Conservation (phyloP, 2,113 vertebrate genomes). For the Cheilinus undulatus region DNA sequence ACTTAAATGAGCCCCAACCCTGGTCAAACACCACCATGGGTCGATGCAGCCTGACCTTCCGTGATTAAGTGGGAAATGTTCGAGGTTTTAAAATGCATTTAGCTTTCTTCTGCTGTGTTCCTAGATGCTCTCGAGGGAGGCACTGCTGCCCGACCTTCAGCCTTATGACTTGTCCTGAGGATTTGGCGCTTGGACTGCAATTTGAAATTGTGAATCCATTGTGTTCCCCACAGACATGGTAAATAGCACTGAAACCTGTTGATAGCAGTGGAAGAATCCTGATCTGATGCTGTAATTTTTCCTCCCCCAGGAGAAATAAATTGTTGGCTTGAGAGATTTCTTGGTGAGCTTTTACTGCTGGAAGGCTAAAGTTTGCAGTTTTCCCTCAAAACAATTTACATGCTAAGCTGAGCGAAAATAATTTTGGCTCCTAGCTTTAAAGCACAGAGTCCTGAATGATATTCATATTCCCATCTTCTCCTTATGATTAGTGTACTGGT, state of each 20-base stretch:
- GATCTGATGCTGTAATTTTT: too few relatives aligned
- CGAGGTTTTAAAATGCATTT: conserved; percentile 37
- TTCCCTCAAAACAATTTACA: too few relatives aligned
- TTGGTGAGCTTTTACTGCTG: too few relatives aligned
- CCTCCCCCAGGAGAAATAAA: too few relatives aligned
- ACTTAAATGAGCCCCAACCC: conserved; percentile 20
- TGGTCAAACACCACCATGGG: conserved; percentile 13
- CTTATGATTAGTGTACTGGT: too few relatives aligned
- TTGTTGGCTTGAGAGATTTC: too few relatives aligned
- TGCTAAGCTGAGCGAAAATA: too few relatives aligned
- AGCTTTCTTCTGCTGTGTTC: conserved; percentile 12
- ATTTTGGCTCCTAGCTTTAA: too few relatives aligned
- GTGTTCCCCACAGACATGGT: background rate
- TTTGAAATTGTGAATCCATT: conserved; percentile 18
- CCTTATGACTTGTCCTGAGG: conserved; percentile 16
- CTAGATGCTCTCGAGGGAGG: conserved; percentile 10
- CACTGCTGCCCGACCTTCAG: background rate
- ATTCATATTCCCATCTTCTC: too few relatives aligned
- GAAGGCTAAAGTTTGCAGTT: too few relatives aligned
- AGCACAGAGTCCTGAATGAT: too few relatives aligned
- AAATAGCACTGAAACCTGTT: background rate
- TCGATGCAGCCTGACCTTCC: conserved; percentile 34
- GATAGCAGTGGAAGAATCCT: too few relatives aligned
- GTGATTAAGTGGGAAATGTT: conserved; percentile 51
- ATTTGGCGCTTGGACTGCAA: background rate